phyloP scores from a whole-genome alignment of 2,797 vertebrate species.

The Danio jaintianensis region DNA sequence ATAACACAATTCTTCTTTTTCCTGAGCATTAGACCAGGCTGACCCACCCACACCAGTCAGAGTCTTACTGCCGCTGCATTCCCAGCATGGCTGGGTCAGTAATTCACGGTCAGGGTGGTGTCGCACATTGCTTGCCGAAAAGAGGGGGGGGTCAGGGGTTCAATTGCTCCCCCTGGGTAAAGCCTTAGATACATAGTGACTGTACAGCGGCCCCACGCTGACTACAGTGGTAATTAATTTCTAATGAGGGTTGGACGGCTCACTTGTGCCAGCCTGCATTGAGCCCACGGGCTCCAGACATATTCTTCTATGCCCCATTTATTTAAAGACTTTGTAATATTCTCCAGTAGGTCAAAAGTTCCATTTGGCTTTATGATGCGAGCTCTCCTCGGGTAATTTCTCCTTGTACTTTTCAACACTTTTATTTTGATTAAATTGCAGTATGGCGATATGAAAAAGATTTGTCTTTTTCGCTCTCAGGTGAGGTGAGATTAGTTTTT shows the following conservation, averaged over 20 bases:
- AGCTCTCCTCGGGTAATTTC: not conserved
- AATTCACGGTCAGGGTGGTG: conserved; percentile 71
- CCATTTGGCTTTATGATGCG: conserved; percentile 12
- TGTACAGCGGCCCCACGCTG: conserved; percentile 51
- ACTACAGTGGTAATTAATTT: conserved; percentile 68
- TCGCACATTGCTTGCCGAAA: conserved; percentile 70
- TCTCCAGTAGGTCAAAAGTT: conserved; percentile 21
- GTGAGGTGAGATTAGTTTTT: not conserved
- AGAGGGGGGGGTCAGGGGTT: conserved; percentile 71
- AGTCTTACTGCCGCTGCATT: conserved; percentile 68
- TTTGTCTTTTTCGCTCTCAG: not conserved
- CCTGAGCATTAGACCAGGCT: not conserved
- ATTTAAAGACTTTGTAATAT: conserved; percentile 18
- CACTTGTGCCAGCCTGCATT: conserved; percentile 54
- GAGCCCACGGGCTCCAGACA: conserved; percentile 46
- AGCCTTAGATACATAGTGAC: conserved; percentile 63
- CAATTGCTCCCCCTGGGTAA: conserved; percentile 72
- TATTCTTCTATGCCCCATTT: conserved; percentile 28
- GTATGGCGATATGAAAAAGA: not conserved
- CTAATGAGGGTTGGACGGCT: conserved; percentile 66
- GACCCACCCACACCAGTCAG: conserved; percentile 4
- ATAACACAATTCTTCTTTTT: not conserved
- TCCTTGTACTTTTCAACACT: not conserved
- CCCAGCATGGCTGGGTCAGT: conserved; percentile 74
- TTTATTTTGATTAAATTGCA: not conserved